phyloP scores from a whole-genome alignment of 2,113 vertebrate species.

The Eclectus roratus region DNA sequence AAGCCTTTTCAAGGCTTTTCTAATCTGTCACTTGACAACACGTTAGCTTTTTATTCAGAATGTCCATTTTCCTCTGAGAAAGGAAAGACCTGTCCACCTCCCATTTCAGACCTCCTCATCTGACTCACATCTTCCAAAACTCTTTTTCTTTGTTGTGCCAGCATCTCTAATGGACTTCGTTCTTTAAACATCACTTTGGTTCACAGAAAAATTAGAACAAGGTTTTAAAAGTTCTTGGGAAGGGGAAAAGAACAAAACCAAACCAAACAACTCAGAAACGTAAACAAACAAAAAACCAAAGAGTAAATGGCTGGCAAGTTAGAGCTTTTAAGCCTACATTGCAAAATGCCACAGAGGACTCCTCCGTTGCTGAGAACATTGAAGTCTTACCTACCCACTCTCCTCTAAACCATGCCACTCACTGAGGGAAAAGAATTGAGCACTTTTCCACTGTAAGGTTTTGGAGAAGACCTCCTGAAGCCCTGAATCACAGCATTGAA shows the following conservation, averaged over 20 bases:
- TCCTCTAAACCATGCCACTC: neutral
- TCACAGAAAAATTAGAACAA: neutral
- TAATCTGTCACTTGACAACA: neutral
- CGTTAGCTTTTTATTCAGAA: neutral
- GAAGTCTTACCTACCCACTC: neutral
- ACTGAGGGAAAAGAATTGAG: neutral
- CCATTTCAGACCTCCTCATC: neutral
- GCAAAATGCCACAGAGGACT: neutral
- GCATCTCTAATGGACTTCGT: neutral
- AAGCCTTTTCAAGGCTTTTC: neutral
- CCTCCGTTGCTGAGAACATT: neutral
- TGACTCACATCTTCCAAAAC: neutral
- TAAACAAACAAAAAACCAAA: neutral
- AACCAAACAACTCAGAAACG: neutral
- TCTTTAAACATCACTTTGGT: neutral
- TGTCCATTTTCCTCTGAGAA: neutral
- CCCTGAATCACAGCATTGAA: neutral
- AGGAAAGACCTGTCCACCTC: neutral
- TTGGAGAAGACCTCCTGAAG: neutral
- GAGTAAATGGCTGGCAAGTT: neutral
- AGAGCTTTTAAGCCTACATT: constrained; percentile 8
- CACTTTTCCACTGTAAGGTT: neutral
- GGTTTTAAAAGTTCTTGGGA: neutral
- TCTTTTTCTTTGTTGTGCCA: neutral
- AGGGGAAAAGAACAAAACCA: neutral